phyloP scores from a whole-genome alignment of 2,113 vertebrate genomes.

The Sialia sialis region DNA sequence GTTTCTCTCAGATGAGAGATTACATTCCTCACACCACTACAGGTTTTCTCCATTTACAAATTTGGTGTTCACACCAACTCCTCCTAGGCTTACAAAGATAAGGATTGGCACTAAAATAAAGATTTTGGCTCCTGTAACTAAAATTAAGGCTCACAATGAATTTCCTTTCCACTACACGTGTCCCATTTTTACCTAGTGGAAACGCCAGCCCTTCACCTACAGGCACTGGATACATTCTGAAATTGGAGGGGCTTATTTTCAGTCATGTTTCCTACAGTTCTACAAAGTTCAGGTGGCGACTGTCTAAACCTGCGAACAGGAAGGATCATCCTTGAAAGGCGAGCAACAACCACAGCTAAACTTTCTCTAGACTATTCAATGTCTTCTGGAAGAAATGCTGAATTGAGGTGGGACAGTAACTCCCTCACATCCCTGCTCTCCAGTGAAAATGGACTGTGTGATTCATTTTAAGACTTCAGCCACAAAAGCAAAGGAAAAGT shows the following conservation, averaged over 20 bases:
- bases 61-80: constrained; percentile 19
- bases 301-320: not conserved
- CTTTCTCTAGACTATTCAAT: not conserved
- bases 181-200: not conserved
- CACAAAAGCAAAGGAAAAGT: constrained; percentile 24
- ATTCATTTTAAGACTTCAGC: not conserved
- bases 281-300: not conserved
- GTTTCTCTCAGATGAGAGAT: constrained; percentile 17
- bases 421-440: not conserved
- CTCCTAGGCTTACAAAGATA: not conserved
- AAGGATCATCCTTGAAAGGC: not conserved
- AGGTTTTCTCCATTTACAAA: not conserved
- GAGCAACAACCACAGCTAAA: not conserved
- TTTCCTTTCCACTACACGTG: not conserved
- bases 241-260: not conserved
- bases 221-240: constrained; percentile 34
- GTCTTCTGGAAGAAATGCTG: not conserved
- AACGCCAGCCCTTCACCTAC: constrained; percentile 29
- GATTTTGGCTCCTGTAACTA: constrained; percentile 57
- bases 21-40: constrained; percentile 31
- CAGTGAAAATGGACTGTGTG: not conserved
- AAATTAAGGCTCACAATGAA: constrained; percentile 64
- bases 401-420: not conserved
- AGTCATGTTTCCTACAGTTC: not conserved
- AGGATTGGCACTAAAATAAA: constrained; percentile 53